These are phyloP conservation scores for Montipora foliosa DNA, from an alignment of 64 coral and sea anemone species.

Conservation along the genomic window DNA sequence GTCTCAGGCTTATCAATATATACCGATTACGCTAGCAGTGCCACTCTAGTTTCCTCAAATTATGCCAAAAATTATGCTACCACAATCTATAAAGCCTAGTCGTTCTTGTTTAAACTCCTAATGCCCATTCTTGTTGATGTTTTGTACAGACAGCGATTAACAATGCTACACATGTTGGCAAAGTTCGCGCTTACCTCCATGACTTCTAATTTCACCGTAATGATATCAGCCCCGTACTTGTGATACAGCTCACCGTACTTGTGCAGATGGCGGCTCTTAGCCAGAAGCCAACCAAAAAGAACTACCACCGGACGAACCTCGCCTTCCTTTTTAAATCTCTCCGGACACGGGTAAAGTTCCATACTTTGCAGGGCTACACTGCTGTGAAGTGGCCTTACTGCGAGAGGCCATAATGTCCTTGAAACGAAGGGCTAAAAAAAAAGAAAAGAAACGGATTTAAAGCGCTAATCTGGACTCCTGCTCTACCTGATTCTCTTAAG, in stretches of 20 bases:
- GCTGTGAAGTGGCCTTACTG: slow-evolving; percentile 5
- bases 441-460: not conserved
- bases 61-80: too few relatives aligned
- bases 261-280: slow-evolving; percentile 84
- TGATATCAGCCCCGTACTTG: slow-evolving; percentile 79
- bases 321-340: not conserved
- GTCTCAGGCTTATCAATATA: too few relatives aligned
- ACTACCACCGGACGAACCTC: slow-evolving; percentile 66
- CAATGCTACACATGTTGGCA: too few relatives aligned
- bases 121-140: too few relatives aligned
- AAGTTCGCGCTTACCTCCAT: slow-evolving; percentile 57
- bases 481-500: too few relatives aligned
- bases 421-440: not conserved
- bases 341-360: slow-evolving; percentile 16
- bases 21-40: too few relatives aligned
- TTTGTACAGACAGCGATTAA: too few relatives aligned
- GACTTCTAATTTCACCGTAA: slow-evolving; percentile 86
- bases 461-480: too few relatives aligned
- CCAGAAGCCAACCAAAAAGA: slow-evolving; percentile 89
- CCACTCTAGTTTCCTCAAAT: too few relatives aligned
- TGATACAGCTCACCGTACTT: slow-evolving; percentile 89
- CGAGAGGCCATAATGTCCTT: not conserved
- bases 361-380: not conserved
- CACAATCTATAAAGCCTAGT: too few relatives aligned
- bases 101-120: too few relatives aligned